These are phyloP conservation scores for Pipra filicauda DNA, from an alignment of 2,113 vertebrate species.

Conservation along the genomic window DNA sequence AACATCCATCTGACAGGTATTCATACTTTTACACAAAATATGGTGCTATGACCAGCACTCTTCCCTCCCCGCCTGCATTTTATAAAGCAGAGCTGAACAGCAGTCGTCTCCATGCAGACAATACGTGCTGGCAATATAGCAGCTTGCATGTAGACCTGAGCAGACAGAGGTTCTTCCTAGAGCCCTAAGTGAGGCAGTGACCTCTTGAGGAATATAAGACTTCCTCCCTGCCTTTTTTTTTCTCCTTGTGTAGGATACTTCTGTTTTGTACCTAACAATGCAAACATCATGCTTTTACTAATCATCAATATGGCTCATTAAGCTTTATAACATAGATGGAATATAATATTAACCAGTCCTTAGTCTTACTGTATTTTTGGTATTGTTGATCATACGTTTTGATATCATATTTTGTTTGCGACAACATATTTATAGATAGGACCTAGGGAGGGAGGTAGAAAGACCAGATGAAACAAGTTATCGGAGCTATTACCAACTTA, in stretches of 20 bases:
- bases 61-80: neutral
- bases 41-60: neutral
- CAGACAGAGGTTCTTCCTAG: neutral
- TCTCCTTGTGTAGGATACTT: neutral
- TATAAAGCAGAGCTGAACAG: neutral
- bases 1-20: neutral
- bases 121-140: neutral
- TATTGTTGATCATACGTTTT: neutral
- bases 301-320: neutral
- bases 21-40: neutral
- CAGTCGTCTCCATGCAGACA: neutral
- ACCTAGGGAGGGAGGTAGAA: neutral
- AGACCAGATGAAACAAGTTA: neutral
- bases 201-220: neutral
- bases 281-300: neutral
- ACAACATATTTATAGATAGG: neutral
- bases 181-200: neutral
- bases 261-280: neutral
- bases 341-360: neutral
- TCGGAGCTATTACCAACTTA: neutral
- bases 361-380: neutral
- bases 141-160: neutral
- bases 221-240: neutral
- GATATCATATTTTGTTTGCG: neutral
- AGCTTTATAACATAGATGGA: neutral